Conservation (phyloP, 2,797 vertebrate genomes). For the Pogoniulus pusillus region DNA sequence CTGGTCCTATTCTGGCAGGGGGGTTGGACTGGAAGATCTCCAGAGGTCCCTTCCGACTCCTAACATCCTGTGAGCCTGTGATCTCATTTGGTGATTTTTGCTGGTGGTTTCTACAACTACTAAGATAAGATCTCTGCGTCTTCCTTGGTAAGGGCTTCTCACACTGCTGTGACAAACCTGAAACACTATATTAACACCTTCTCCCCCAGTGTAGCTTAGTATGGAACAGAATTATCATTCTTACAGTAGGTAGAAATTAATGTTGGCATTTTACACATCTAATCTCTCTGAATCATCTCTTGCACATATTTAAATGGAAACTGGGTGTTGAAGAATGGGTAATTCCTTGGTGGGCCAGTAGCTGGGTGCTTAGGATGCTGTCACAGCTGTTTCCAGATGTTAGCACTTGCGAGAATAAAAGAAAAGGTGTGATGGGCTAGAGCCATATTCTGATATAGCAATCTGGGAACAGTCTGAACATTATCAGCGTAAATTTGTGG, state of each 20-base stretch:
- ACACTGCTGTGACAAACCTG: background rate
- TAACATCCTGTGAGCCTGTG: too few relatives aligned
- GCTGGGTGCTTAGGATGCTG: background rate
- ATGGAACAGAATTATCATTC: fast-evolving
- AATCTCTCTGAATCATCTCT: background rate
- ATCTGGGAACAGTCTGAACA: background rate
- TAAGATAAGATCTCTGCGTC: background rate
- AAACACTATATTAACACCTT: background rate
- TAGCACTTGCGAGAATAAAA: background rate
- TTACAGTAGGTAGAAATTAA: background rate
- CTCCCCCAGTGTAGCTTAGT: background rate
- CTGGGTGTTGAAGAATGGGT: background rate
- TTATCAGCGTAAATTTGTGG: background rate
- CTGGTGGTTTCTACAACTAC: background rate
- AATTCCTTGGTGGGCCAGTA: background rate
- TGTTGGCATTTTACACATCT: background rate
- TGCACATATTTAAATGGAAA: background rate
- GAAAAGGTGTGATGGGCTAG: background rate
- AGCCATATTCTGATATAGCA: background rate
- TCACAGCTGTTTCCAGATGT: background rate
- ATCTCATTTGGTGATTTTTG: background rate
- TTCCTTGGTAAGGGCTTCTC: background rate
- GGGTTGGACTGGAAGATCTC: too few relatives aligned
- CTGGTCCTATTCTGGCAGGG: too few relatives aligned
- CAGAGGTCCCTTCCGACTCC: too few relatives aligned